Evolutionary conservation across 2,113 vertebrate species (phyloP).

Genomic region (Noturus placidus): DNA sequence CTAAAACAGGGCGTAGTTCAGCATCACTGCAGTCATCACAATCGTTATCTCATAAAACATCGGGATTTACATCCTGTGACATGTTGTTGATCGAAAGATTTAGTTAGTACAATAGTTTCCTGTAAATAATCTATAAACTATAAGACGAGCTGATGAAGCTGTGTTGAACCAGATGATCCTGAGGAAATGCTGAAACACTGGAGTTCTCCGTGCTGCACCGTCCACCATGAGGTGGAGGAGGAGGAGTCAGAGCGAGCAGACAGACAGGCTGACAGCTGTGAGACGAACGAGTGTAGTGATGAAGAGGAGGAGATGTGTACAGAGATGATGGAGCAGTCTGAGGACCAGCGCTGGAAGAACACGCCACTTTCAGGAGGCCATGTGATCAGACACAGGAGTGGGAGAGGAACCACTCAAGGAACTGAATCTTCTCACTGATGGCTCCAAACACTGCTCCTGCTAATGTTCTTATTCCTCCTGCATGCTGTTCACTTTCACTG

Average conservation of each 20-base stretch:
- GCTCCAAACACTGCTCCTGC: neutral
- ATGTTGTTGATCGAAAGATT: too few species aligned
- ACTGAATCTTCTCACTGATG: neutral
- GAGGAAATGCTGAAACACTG: constrained; percentile 21
- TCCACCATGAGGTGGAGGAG: neutral
- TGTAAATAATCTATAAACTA: neutral
- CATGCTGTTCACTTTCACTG: neutral
- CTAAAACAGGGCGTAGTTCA: too few species aligned
- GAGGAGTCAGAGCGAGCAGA: neutral
- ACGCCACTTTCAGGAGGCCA: neutral
- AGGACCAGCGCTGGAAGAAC: neutral
- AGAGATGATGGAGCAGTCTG: neutral
- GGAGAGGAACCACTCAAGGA: neutral
- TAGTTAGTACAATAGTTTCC: too few species aligned
- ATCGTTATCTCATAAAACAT: too few species aligned
- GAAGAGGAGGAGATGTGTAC: neutral
- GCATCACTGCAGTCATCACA: too few species aligned
- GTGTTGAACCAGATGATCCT: constrained; percentile 8
- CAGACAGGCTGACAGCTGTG: neutral
- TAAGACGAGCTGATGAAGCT: neutral
- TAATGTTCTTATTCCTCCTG: neutral
- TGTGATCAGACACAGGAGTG: neutral
- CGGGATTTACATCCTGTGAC: too few species aligned
- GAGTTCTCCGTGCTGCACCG: constrained; percentile 1
- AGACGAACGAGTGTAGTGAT: neutral